These are phyloP conservation scores for Hemicrepidius hirtus DNA, from an alignment of 2,888 invertebrate species.

Conservation along the genomic window DNA sequence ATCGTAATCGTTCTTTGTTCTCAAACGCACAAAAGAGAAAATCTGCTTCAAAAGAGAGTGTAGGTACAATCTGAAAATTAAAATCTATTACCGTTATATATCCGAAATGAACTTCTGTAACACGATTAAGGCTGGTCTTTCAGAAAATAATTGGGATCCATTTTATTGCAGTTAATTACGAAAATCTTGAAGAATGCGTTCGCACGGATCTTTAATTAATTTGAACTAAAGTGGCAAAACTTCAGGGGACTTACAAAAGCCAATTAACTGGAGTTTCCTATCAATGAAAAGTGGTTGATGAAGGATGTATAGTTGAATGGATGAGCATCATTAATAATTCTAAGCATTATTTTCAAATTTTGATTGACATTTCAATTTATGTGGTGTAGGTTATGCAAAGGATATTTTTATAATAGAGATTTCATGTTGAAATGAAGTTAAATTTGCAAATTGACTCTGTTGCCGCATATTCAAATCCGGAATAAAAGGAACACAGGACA, in stretches of 20 bases:
- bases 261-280: constrained; percentile 29
- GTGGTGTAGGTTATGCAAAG: not conserved
- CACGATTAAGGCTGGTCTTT: constrained; percentile 10
- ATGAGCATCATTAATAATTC: constrained; percentile 29
- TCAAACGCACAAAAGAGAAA: not conserved
- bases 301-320: constrained; percentile 14
- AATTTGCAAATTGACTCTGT: constrained; percentile 5
- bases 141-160: constrained; percentile 23
- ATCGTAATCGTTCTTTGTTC: too few species aligned
- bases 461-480: constrained; percentile 3
- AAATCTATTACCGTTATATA: constrained; percentile 7
- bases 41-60: not conserved
- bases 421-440: not conserved
- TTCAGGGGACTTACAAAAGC: constrained; percentile 26
- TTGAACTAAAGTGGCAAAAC: constrained; percentile 33
- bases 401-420: constrained; percentile 3
- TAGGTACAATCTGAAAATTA: not conserved
- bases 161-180: constrained; percentile 31
- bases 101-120: constrained; percentile 17
- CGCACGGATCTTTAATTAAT: constrained; percentile 33
- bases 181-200: constrained; percentile 19
- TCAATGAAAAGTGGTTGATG: constrained; percentile 22
- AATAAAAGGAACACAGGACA: constrained; percentile 4
- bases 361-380: constrained; percentile 32
- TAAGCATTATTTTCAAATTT: constrained; percentile 26